phyloP scores from a whole-genome alignment of 1,140 invertebrate genomes.

The Papilio xuthus region DNA sequence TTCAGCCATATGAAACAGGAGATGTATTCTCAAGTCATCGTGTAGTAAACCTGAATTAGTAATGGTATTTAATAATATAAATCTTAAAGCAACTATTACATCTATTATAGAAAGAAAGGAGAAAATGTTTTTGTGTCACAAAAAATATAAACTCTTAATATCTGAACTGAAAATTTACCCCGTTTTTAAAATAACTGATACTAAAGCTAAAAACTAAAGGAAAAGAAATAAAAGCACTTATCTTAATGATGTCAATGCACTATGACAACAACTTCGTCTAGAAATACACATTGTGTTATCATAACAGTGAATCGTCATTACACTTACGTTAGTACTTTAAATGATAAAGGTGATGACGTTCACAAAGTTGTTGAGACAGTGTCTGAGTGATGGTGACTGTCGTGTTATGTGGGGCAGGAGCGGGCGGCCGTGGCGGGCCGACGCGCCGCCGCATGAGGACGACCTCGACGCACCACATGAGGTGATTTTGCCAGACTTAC shows the following conservation, averaged over 20 bases:
- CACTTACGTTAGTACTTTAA: not conserved
- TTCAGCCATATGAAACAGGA: not conserved
- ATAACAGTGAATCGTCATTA: too few relatives aligned
- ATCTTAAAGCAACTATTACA: too few relatives aligned
- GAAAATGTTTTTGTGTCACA: too few relatives aligned
- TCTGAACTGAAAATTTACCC: too few relatives aligned
- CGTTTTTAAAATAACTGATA: too few relatives aligned
- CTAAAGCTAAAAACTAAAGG: too few relatives aligned
- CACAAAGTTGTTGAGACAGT: not conserved
- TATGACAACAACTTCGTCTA: not conserved
- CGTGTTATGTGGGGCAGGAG: conserved; percentile 77
- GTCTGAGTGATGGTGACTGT: conserved; percentile 55
- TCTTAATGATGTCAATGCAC: not conserved
- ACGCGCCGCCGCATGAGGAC: conserved; percentile 69
- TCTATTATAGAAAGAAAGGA: too few relatives aligned
- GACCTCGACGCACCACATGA: conserved; percentile 73
- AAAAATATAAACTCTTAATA: too few relatives aligned
- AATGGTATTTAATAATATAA: too few relatives aligned
- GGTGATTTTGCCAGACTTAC: conserved; percentile 81
- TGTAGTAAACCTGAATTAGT: not conserved
- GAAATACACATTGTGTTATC: too few relatives aligned
- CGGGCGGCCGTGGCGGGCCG: conserved; percentile 72
- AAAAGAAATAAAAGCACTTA: not conserved
- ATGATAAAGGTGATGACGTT: not conserved
- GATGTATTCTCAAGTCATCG: too few relatives aligned